Conservation (phyloP, 1,140 invertebrate species). For the Physella acuta region DNA sequence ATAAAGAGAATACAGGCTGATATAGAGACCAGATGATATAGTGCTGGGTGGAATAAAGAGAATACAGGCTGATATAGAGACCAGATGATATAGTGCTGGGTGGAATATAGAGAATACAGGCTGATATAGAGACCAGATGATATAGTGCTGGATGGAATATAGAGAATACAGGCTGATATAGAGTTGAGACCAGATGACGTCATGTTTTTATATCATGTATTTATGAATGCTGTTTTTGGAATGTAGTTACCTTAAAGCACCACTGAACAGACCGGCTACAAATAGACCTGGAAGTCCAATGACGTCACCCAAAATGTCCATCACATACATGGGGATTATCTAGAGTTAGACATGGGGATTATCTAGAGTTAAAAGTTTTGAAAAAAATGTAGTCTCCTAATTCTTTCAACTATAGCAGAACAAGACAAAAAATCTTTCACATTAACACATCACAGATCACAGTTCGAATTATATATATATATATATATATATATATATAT, state of each 20-base stretch:
- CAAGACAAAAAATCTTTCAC: too few relatives aligned
- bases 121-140: conserved; percentile 86
- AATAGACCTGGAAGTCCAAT: conserved; percentile 83
- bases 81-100: conserved; percentile 87
- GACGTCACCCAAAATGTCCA: conserved; percentile 73
- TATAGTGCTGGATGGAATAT: conserved; percentile 72
- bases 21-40: conserved; percentile 85
- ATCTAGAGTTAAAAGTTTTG: too few relatives aligned
- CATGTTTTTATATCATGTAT: too few relatives aligned
- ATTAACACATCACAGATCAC: too few relatives aligned
- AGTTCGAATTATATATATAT: too few relatives aligned
- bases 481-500: too few relatives aligned
- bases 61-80: conserved; percentile 79
- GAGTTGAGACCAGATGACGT: too few relatives aligned
- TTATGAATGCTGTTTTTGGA: too few relatives aligned
- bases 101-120: conserved; percentile 63
- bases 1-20: conserved; percentile 70
- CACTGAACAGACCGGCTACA: conserved; percentile 83
- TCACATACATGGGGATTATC: conserved; percentile 69
- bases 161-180: too few relatives aligned
- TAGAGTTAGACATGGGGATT: too few relatives aligned
- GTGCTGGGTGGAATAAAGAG: conserved; percentile 67
- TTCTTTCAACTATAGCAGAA: too few relatives aligned
- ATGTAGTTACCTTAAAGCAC: conserved; percentile 72
- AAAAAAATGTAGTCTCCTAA: too few relatives aligned